phyloP scores from a whole-genome alignment of 2,113 vertebrate genomes.

The Macaca mulatta region DNA sequence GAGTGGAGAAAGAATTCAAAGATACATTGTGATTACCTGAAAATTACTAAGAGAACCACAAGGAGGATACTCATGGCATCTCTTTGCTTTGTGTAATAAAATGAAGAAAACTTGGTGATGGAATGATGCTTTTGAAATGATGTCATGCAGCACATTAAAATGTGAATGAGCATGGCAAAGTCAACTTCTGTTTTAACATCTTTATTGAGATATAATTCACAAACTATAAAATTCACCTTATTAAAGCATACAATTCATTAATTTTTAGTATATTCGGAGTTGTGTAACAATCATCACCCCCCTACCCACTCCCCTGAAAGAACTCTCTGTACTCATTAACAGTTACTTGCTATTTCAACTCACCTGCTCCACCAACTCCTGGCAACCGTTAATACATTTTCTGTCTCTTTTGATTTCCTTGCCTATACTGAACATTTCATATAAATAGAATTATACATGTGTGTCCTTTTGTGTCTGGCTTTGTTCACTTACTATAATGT shows the following conservation, averaged over 20 bases:
- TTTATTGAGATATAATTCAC: neutral
- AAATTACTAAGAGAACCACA: neutral
- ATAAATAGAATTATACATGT: neutral
- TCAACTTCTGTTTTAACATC: neutral
- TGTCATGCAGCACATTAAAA: neutral
- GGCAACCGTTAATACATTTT: neutral
- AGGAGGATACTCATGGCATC: neutral
- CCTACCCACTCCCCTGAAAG: neutral
- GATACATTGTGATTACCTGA: neutral
- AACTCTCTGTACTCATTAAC: neutral
- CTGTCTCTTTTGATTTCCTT: neutral
- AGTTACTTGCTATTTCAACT: neutral
- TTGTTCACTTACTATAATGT: neutral
- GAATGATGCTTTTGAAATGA: neutral
- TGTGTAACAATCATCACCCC: neutral
- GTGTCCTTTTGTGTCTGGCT: neutral
- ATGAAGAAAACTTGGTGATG: neutral
- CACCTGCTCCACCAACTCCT: neutral
- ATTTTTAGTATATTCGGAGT: neutral
- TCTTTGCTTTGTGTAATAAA: neutral
- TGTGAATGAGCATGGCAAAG: neutral
- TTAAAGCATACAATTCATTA: neutral
- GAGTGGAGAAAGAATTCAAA: neutral
- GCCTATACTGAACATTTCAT: neutral
- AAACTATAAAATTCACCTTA: neutral